Conservation (phyloP, 2,888 invertebrate species). For the Miltochrista miniata region DNA sequence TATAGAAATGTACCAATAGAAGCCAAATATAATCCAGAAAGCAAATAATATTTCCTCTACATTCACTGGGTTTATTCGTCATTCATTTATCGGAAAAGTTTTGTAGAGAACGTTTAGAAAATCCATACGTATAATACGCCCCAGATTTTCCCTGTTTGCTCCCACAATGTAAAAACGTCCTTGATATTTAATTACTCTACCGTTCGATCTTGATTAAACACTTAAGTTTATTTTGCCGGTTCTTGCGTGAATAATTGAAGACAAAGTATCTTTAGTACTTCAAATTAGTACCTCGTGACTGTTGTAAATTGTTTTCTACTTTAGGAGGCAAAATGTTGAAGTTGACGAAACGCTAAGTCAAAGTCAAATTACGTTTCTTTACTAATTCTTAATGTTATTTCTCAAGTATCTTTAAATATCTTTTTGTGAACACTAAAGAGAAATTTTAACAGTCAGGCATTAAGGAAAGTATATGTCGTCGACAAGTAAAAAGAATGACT, state of each 20-base stretch:
- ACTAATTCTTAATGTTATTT: background rate
- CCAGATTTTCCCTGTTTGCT: constrained; percentile 37
- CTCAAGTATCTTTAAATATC: background rate
- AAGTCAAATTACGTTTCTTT: constrained; percentile 4
- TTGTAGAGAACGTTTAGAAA: constrained; percentile 29
- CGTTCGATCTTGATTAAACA: constrained; percentile 34
- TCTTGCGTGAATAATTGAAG: constrained; percentile 20
- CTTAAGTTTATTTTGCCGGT: constrained; percentile 30
- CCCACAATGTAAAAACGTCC: constrained; percentile 12
- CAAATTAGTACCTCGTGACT: constrained; percentile 19
- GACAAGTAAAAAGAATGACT: too few species aligned
- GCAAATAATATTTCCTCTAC: constrained; percentile 45
- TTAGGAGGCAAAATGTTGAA: constrained; percentile 9
- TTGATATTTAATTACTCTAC: constrained; percentile 38
- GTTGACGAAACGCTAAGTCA: background rate
- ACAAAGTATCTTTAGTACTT: constrained; percentile 16
- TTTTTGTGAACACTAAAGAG: too few species aligned
- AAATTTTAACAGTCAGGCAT: too few species aligned
- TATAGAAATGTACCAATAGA: constrained; percentile 25
- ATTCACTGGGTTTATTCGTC: constrained; percentile 39
- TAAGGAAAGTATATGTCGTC: too few species aligned
- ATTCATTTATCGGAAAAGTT: constrained; percentile 47
- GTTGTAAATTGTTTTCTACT: constrained; percentile 17
- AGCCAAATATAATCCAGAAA: constrained; percentile 26
- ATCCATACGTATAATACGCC: constrained; percentile 21